phyloP scores from a whole-genome alignment of 2,888 invertebrate species.

The Ectemnius lituratus region DNA sequence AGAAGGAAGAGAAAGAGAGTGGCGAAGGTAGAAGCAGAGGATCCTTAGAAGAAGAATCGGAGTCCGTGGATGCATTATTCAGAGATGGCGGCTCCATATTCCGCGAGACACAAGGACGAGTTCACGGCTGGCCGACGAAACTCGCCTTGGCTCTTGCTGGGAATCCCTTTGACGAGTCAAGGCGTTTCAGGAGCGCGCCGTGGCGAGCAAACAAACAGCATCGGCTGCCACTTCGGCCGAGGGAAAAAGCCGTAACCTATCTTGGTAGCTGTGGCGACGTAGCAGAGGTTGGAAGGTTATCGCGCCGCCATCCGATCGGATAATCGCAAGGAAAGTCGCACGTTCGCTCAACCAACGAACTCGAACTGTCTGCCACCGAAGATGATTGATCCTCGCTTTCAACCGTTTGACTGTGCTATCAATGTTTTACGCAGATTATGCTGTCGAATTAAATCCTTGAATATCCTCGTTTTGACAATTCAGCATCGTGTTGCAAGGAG shows the following conservation, averaged over 20 bases:
- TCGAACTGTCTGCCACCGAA: conserved; percentile 11
- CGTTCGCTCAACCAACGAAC: neutral
- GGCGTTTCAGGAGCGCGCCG: conserved; percentile 33
- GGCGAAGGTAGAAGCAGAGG: no score
- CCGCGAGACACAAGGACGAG: conserved; percentile 41
- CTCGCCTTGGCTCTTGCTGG: conserved; percentile 14
- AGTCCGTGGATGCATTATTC: conserved; percentile 44
- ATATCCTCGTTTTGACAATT: neutral
- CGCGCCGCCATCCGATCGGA: conserved; percentile 27
- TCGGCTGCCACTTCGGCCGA: conserved; percentile 21
- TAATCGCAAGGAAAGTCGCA: conserved; percentile 28
- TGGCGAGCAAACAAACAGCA: conserved; percentile 3
- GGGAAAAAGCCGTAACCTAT: conserved; percentile 22
- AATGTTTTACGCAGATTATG: neutral
- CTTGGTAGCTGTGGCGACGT: conserved; percentile 20
- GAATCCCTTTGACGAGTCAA: conserved; percentile 36
- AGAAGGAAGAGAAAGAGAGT: no score
- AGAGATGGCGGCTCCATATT: conserved; percentile 42
- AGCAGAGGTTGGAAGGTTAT: conserved; percentile 41
- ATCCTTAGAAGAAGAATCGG: conserved; percentile 17
- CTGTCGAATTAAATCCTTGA: neutral
- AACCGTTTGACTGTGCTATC: neutral
- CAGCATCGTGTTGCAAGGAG: no score
- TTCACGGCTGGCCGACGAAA: conserved; percentile 34
- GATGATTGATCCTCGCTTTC: conserved; percentile 22